Conservation (phyloP, 2,888 invertebrate species). For the Tortrix viridana region DNA sequence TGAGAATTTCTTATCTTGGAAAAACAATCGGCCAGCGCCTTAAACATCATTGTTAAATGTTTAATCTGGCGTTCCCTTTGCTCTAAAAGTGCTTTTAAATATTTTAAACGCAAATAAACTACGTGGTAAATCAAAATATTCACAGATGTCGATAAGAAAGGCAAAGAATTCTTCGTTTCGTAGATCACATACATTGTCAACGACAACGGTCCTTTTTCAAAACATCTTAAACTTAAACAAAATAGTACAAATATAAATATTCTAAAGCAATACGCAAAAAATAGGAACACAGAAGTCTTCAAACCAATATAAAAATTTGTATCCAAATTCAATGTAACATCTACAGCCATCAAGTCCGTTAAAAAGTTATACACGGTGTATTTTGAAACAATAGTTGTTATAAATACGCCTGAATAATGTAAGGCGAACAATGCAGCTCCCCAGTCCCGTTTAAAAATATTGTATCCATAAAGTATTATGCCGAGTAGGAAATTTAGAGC, state of each 20-base stretch:
- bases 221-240: not conserved
- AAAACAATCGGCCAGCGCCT: not conserved
- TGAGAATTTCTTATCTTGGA: not conserved
- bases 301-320: not conserved
- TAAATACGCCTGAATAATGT: not conserved
- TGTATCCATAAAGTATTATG: not conserved
- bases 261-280: not conserved
- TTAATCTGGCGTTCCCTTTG: not conserved
- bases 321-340: not conserved
- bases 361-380: not conserved
- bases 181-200: no score
- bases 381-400: not conserved
- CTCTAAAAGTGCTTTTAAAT: not conserved
- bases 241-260: not conserved
- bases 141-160: no score
- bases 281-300: not conserved
- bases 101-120: no score
- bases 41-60: not conserved
- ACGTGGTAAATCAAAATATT: no score
- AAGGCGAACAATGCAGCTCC: not conserved
- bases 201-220: not conserved
- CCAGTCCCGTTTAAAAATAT: not conserved
- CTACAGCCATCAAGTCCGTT: not conserved
- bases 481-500: not conserved
- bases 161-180: no score